Percentiles rank a stretch among this genome's conserved stretches.
Conservation (phyloP, 2,888 invertebrate genomes). For the Drosophila subquinaria region DNA sequence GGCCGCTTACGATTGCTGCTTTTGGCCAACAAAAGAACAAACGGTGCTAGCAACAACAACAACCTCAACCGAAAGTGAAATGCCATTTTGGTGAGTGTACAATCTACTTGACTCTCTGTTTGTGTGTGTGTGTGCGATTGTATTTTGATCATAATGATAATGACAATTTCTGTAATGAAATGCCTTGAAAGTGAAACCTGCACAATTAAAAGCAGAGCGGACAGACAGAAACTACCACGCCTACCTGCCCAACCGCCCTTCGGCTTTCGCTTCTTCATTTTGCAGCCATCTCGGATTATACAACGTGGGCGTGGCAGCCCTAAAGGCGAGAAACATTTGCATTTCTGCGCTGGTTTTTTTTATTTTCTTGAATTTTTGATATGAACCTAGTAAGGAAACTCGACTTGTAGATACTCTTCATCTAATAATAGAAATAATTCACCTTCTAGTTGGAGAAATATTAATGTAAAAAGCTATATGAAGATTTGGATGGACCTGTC, state of each 20-base stretch:
- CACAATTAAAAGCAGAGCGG: slow-evolving; percentile 73
- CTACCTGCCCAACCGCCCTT: slow-evolving; percentile 39
- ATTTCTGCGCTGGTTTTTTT: slow-evolving; percentile 48
- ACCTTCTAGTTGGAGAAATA: background rate
- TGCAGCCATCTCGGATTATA: slow-evolving; percentile 57
- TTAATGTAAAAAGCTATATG: background rate
- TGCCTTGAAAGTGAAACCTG: slow-evolving; percentile 76
- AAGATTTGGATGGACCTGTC: too few relatives aligned
- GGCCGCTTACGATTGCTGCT: slow-evolving; percentile 45
- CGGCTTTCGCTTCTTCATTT: slow-evolving; percentile 60
- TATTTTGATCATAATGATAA: slow-evolving; percentile 65
- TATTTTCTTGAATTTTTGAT: slow-evolving; percentile 27
- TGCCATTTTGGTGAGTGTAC: slow-evolving; percentile 50
- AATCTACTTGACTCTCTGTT: background rate
- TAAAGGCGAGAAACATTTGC: slow-evolving; percentile 64
- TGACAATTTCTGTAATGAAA: slow-evolving; percentile 74
- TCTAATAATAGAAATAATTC: background rate
- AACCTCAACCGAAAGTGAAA: slow-evolving; percentile 68
- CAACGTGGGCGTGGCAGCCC: slow-evolving; percentile 63
- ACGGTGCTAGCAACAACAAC: slow-evolving; percentile 37
- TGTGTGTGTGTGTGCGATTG: slow-evolving; percentile 12
- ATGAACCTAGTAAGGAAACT: background rate
- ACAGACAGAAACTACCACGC: slow-evolving; percentile 52
- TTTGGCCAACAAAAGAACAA: slow-evolving; percentile 75
- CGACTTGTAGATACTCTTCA: slow-evolving; percentile 21